A percentile compares a stretch with the other conserved stretches of the same genome.
Conservation (phyloP, 2,113 vertebrate genomes). For the Geothlypis trichas region DNA sequence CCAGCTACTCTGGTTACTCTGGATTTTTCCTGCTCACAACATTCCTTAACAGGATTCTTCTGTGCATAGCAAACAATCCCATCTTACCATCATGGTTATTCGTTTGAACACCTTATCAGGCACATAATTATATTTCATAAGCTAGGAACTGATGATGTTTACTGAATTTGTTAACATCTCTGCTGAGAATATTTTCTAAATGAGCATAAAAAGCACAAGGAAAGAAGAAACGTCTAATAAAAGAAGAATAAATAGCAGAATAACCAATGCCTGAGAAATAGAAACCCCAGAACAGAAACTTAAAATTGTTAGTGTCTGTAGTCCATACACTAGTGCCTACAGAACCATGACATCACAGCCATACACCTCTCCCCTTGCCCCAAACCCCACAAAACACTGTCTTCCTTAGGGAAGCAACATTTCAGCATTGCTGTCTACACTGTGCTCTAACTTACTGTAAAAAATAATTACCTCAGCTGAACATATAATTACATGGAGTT, state of each 20-base stretch:
- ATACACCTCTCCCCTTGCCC: not conserved
- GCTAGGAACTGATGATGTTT: not conserved
- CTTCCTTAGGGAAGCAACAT: not conserved
- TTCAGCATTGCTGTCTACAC: not conserved
- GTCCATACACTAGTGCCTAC: not conserved
- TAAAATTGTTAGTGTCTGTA: not conserved
- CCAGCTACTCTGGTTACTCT: not conserved
- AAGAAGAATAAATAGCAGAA: not conserved
- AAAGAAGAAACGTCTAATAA: not conserved
- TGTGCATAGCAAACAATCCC: not conserved
- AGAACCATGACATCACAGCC: not conserved
- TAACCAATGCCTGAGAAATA: not conserved
- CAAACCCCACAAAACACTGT: not conserved
- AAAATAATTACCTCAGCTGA: conserved; percentile 2
- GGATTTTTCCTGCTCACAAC: not conserved
- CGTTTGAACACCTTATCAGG: not conserved
- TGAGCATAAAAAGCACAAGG: not conserved
- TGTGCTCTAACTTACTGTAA: not conserved
- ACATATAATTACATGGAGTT: conserved; percentile 10
- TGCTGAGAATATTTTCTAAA: not conserved
- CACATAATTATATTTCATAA: not conserved
- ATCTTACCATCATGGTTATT: not conserved
- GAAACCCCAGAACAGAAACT: not conserved
- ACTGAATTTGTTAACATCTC: not conserved
- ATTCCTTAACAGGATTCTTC: not conserved